A percentile compares a stretch with the other conserved stretches of the same genome.
Evolutionary conservation across 1,140 invertebrate genomes (phyloP).

Genomic region (Bactericera cockerelli): DNA sequence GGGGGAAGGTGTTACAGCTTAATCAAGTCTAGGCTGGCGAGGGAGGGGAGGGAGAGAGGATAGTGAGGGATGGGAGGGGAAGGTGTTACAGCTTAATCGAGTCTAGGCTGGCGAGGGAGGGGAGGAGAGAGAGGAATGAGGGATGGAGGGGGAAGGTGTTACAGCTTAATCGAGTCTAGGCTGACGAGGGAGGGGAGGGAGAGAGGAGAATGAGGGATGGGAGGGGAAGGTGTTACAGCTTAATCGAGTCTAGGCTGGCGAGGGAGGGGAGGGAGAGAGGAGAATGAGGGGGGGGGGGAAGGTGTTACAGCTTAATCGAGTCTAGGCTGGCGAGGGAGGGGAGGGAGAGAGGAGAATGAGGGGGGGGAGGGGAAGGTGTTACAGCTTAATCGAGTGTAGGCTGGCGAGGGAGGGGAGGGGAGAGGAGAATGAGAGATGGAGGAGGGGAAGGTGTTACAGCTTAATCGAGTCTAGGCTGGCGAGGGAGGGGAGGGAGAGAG

Average conservation of each 20-base stretch:
- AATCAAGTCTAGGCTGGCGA: too few relatives aligned
- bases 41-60: too few relatives aligned
- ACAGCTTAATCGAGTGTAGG: background rate
- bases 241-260: background rate
- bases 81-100: too few relatives aligned
- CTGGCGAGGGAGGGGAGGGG: background rate
- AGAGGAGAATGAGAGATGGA: background rate
- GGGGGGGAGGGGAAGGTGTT: too few relatives aligned
- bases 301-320: conserved; percentile 3
- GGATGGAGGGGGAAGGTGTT: too few relatives aligned
- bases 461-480: conserved; percentile 4
- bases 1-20: too few relatives aligned
- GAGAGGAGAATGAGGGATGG: too few relatives aligned
- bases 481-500: background rate
- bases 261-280: background rate
- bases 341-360: background rate
- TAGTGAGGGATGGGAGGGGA: too few relatives aligned
- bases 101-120: too few relatives aligned
- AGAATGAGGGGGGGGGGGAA: background rate
- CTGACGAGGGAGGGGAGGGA: background rate
- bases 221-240: background rate
- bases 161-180: too few relatives aligned
- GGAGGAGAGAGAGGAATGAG: too few relatives aligned
- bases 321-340: background rate
- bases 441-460: background rate